These are phyloP conservation scores for Macrophya annulata DNA, from an alignment of 2,888 invertebrate genomes.

Conservation along the genomic window DNA sequence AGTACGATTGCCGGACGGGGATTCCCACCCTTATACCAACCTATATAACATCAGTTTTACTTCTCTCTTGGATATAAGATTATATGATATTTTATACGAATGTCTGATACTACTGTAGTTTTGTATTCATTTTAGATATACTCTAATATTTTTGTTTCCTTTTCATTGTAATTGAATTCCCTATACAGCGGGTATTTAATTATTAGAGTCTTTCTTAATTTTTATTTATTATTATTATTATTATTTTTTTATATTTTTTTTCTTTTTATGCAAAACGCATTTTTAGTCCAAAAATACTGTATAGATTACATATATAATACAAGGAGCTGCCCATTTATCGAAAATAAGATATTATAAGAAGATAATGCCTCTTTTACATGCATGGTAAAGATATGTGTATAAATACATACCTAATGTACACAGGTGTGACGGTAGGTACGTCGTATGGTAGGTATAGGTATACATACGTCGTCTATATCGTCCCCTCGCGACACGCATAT, in stretches of 20 bases:
- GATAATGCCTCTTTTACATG: too few species aligned
- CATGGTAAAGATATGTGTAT: neutral
- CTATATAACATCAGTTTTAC: conserved; percentile 7
- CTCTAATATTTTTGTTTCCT: neutral
- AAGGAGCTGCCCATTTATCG: too few species aligned
- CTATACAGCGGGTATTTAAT: neutral
- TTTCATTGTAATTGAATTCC: neutral
- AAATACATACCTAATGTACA: neutral
- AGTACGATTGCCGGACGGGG: conserved; percentile 42
- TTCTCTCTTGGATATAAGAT: neutral
- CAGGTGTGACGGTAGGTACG: conserved; percentile 16
- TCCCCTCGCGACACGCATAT: conserved; percentile 16
- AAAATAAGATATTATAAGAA: too few species aligned
- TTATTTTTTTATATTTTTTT: too few species aligned
- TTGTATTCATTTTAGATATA: neutral
- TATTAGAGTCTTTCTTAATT: too few species aligned
- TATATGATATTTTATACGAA: neutral
- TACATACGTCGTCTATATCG: neutral
- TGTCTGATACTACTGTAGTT: neutral
- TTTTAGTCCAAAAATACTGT: neutral
- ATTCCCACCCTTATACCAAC: neutral
- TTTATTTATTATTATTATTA: too few species aligned
- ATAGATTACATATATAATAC: too few species aligned
- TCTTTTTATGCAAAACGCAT: neutral
- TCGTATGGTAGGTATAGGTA: conserved; percentile 14